These are phyloP conservation scores for Cryptocheilus praepositus DNA, from an alignment of 2,888 invertebrate genomes.

Conservation along the genomic window DNA sequence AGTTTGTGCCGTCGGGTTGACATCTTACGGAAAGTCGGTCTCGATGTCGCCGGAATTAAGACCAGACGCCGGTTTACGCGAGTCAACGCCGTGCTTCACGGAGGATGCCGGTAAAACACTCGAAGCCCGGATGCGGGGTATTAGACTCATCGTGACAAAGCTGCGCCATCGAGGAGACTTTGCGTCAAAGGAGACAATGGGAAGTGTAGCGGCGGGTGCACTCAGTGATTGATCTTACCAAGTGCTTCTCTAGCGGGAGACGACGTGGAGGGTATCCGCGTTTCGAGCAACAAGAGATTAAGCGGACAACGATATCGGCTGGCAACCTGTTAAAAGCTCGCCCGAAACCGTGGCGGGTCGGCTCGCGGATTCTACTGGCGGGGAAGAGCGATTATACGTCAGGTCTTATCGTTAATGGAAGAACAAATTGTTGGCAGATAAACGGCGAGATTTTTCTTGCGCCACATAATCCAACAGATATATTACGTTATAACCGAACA, in stretches of 20 bases:
- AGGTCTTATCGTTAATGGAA: too few species aligned
- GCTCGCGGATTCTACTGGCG: background rate
- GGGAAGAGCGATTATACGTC: too few species aligned
- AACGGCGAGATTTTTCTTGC: too few species aligned
- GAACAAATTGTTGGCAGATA: too few species aligned
- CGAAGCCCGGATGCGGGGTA: constrained; percentile 24
- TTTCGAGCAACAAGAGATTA: constrained; percentile 59
- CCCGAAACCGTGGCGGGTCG: background rate
- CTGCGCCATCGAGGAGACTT: constrained; percentile 42
- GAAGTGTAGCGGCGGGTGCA: constrained; percentile 46
- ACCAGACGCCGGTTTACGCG: too few species aligned
- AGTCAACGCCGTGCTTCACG: constrained; percentile 10
- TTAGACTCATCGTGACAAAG: constrained; percentile 47
- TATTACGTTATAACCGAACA: too few species aligned
- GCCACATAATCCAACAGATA: too few species aligned
- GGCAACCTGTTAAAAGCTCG: constrained; percentile 22
- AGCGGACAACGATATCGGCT: constrained; percentile 44
- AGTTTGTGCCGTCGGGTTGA: too few species aligned
- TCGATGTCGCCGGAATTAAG: too few species aligned
- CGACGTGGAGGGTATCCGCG: constrained; percentile 42
- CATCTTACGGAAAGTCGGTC: too few species aligned
- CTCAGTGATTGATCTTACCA: constrained; percentile 64
- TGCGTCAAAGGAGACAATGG: constrained; percentile 59
- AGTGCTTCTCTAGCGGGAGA: constrained; percentile 45
- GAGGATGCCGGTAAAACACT: constrained; percentile 20